Base-by-base conservation (phyloP, 2,797 vertebrate species). In the Carcharodon carcharias region DNA sequence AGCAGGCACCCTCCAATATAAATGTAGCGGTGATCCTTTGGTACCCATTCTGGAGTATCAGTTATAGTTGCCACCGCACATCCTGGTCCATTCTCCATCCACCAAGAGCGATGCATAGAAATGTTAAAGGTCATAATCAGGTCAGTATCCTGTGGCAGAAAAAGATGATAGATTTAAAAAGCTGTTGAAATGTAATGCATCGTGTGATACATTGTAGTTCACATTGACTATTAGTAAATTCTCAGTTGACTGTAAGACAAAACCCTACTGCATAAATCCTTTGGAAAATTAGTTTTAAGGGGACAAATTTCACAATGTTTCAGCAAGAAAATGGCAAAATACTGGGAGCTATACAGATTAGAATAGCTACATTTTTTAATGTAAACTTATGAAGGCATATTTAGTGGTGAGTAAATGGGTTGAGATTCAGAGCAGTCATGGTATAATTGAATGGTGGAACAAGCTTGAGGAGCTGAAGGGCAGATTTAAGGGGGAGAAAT, bases 81-180 rank as follows among this genome's bases (percentile, higher is more conserved):
- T 96, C 99, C 99, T 0, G 99, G 99, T 96, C 99, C 99, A n/a
- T 99, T 99, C 98, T 99, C 99, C 99, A 99, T 99, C 99, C 99
- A 99, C 99, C 99, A 99, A 97, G 99, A 99, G 96, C 99, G 99
- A 98, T 99, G 99, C 99, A 99, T 99, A 97, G 99, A 99, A 97
- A 99, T 98, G 97, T 99, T 99, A 98, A 99, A 99, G 96, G 99
- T 99, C 98, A 99, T 98, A 97, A 99, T 99, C 96, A 99, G 98
- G 98, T 99, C 99, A 97, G 98, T 98, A 97, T 99, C 99, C 99
- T 99, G 97, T 96, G 97, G 97, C 69, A 97, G 97, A 97, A 97
- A 96, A 93, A 97, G 85, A 97, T 96, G 96, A 96, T 0, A 94
- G 93, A 31, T 97, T 96, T 92, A 65, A 87, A 95, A 50, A 56